A percentile compares a stretch with the other conserved stretches of the same genome.
Conservation (phyloP, 2,888 invertebrate species). For the Cosmorhoe ocellata region DNA sequence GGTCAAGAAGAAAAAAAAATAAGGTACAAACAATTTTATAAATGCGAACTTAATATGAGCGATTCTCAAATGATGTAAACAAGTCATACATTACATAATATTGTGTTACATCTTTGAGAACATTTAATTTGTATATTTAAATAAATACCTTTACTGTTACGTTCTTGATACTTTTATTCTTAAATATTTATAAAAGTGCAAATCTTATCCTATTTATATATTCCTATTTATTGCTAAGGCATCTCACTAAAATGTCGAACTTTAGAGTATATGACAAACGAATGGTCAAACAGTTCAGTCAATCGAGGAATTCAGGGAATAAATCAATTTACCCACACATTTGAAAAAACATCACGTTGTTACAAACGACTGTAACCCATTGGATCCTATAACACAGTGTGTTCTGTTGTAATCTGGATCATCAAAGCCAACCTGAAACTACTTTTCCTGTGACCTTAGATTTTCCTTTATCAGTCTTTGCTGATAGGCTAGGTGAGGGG, state of each 20-base stretch:
- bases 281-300: background rate
- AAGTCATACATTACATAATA: too few species aligned
- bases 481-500: slow-evolving; percentile 57
- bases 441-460: slow-evolving; percentile 88
- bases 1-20: too few species aligned
- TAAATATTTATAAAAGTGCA: slow-evolving; percentile 28
- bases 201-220: slow-evolving; percentile 28
- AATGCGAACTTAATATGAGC: too few species aligned
- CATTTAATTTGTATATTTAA: background rate
- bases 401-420: background rate
- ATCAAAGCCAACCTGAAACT: slow-evolving; percentile 88
- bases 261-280: background rate
- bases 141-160: background rate
- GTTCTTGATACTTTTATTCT: background rate
- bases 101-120: background rate
- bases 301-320: background rate
- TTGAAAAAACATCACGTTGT: background rate
- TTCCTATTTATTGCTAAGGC: slow-evolving; percentile 34
- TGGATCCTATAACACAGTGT: background rate
- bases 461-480: slow-evolving; percentile 82
- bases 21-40: too few species aligned
- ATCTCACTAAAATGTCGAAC: slow-evolving; percentile 30
- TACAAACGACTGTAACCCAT: background rate
- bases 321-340: background rate
- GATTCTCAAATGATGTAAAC: too few species aligned